Evolutionary conservation across 2,888 invertebrate species (phyloP), one percentile per base, ranked within the genome.

Genomic region (Ephialtes manifestator): DNA sequence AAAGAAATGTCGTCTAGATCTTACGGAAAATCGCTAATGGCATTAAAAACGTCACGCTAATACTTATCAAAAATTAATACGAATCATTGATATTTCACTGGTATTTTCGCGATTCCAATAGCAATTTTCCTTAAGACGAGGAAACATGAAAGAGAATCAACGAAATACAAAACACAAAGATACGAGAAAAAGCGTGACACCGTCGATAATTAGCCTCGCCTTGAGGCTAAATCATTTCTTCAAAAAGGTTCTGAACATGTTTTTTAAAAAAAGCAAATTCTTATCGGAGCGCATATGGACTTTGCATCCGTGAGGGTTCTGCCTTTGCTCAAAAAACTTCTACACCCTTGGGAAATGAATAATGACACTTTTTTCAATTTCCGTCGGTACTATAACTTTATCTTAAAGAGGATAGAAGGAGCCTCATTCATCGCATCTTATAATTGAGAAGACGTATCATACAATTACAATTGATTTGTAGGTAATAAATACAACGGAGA

Each of bases 401-500:
- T 58, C 11, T 60, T 24, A 60, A 28, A 31, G 31, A 4, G 31
- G n/a, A 31, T 60, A 31, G 7, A 60, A 60, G 31, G 60, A 60
- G 15, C n/a, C n/a, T 60, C 31, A 60, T 60, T 60, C 31, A n/a
- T 31, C n/a, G 4, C 10, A 31, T n/a, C 31, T 60, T 28, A 31
- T n/a, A 28, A 31, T 35, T 60, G 60, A 28, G n/a, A 31, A 31
- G 5, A 60, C 60, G 31, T 60, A 31, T 60, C 60, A 31, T n/a
- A 7, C 31, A 15, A 31, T 60, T 4, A 15, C 31, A 31, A 60
- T 31, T 31, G 60, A 31, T 60, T 60, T 31, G 31, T 15, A 24
- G 28, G 2, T 28, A 55, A 55, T 55, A 11, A 20, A 24, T 24
- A 31, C 15, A 13, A 31, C 4, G 31, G n/a, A 51, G 13, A 4